phyloP scores from a whole-genome alignment of 1,140 invertebrate genomes.

The Camponotus floridanus region DNA sequence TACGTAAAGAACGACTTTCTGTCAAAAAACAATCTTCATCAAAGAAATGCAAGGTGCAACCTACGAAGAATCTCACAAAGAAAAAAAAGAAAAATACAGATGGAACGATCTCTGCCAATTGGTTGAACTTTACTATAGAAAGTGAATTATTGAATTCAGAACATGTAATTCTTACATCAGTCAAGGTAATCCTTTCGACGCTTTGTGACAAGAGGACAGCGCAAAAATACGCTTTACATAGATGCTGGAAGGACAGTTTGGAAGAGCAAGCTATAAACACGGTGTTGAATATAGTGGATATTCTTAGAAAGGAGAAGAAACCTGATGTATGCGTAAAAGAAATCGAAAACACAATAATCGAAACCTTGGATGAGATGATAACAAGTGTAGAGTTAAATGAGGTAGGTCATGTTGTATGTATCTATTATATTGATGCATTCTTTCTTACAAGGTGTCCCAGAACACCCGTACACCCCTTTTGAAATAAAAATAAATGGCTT shows the following conservation, averaged over 20 bases:
- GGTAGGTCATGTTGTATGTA: not conserved
- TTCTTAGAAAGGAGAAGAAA: conserved; percentile 45
- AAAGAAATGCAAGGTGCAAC: not conserved
- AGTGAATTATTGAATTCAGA: not conserved
- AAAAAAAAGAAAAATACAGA: not conserved
- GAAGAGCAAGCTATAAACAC: conserved; percentile 56
- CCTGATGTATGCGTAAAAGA: conserved; percentile 25
- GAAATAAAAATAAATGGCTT: too few relatives aligned
- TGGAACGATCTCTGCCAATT: conserved; percentile 30
- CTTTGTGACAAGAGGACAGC: conserved; percentile 21
- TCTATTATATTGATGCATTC: not conserved
- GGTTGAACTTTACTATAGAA: conserved; percentile 50
- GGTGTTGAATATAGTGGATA: conserved; percentile 51
- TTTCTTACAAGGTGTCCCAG: not conserved
- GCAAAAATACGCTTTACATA: conserved; percentile 11
- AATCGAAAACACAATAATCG: conserved; percentile 30
- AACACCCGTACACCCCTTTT: too few relatives aligned
- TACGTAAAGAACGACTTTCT: conserved; percentile 14
- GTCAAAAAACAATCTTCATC: not conserved
- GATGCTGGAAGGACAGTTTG: conserved; percentile 61
- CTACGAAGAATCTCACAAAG: not conserved
- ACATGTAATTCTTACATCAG: conserved; percentile 31
- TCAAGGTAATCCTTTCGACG: conserved; percentile 43
- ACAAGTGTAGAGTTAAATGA: conserved; percentile 3
- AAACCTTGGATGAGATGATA: conserved; percentile 23